Conservation (phyloP, 2,888 invertebrate species). For the Escarpia spicata region DNA sequence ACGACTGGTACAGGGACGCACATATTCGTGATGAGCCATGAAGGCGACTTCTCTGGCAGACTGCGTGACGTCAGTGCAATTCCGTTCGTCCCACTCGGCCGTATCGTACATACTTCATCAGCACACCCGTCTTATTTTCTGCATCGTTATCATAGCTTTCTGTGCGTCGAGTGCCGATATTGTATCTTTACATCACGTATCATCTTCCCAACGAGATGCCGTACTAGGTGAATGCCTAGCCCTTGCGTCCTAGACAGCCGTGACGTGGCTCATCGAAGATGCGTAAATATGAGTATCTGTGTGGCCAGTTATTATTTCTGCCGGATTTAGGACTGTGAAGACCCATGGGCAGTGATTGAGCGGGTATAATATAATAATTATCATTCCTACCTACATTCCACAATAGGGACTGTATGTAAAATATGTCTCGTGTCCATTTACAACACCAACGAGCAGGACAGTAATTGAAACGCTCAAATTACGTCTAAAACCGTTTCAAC, state of each 20-base stretch:
- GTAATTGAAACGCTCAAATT: too few relatives aligned
- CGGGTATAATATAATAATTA: too few relatives aligned
- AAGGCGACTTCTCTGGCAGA: background rate
- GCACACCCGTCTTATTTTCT: background rate
- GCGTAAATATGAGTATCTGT: background rate
- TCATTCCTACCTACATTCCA: too few relatives aligned
- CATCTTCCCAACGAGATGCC: slow-evolving; percentile 14
- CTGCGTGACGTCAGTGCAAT: background rate
- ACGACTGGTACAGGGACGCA: background rate
- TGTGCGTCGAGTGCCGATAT: background rate
- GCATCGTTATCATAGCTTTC: slow-evolving; percentile 13
- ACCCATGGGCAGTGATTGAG: too few relatives aligned
- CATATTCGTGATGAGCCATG: background rate
- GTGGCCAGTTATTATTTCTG: background rate
- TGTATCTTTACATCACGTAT: background rate
- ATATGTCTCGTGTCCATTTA: too few relatives aligned
- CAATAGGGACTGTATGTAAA: too few relatives aligned
- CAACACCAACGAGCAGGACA: too few relatives aligned
- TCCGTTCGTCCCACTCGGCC: background rate
- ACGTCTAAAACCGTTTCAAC: too few relatives aligned
- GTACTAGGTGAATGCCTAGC: background rate
- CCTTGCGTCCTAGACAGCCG: background rate
- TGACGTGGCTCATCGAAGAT: background rate
- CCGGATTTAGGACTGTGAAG: background rate
- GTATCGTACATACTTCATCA: background rate